phyloP scores from a whole-genome alignment of 2,888 invertebrate species.

The Plutella xylostella region DNA sequence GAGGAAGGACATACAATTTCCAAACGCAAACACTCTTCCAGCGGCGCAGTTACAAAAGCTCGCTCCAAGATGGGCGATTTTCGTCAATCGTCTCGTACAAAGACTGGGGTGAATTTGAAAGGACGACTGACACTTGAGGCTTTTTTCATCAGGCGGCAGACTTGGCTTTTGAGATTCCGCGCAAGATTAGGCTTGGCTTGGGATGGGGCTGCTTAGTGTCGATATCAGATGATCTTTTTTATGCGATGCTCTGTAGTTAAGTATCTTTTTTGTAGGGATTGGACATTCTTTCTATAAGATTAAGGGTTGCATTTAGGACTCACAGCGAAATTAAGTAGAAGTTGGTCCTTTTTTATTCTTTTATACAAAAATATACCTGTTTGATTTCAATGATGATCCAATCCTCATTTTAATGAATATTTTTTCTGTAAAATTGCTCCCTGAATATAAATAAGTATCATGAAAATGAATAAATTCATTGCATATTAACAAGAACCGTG shows the following conservation, averaged over 20 bases:
- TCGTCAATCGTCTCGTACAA: constrained; percentile 62
- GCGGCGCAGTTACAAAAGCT: neutral
- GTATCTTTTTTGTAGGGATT: neutral
- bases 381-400: too few relatives aligned
- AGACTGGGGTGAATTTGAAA: constrained; percentile 62
- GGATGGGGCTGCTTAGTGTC: neutral
- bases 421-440: too few relatives aligned
- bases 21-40: neutral
- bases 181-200: constrained; percentile 56
- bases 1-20: too few relatives aligned
- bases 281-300: neutral
- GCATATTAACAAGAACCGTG: too few relatives aligned
- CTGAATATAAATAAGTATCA: too few relatives aligned
- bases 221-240: neutral
- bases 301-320: neutral
- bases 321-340: too few relatives aligned
- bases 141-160: constrained; percentile 61
- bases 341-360: too few relatives aligned
- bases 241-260: neutral
- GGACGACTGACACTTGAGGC: constrained; percentile 50
- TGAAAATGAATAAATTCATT: too few relatives aligned
- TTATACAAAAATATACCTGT: too few relatives aligned
- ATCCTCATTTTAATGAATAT: too few relatives aligned
- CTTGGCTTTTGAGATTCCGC: constrained; percentile 61
- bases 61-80: constrained; percentile 40